Conservation (phyloP, 1,140 invertebrate species). For the Ganaspis sp. region DNA sequence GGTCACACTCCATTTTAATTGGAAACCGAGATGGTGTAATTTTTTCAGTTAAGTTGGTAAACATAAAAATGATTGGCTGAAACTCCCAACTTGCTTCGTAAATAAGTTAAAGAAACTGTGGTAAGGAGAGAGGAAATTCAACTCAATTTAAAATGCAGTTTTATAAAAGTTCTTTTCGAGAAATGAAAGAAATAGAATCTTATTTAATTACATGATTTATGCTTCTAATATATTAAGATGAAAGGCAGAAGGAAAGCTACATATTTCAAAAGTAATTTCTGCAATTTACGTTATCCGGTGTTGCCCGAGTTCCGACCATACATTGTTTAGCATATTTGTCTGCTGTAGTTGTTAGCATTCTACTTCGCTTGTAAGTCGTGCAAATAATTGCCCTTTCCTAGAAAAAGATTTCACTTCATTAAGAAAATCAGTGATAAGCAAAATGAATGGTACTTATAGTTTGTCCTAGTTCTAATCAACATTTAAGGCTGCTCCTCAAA, state of each 20-base stretch:
- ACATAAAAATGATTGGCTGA: background rate
- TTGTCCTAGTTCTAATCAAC: background rate
- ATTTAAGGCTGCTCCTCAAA: background rate
- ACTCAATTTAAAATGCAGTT: background rate
- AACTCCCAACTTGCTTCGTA: background rate
- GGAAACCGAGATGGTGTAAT: background rate
- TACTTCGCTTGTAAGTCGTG: conserved; percentile 30
- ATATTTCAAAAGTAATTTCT: conserved; percentile 46
- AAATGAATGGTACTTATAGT: background rate
- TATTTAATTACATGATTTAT: conserved; percentile 10
- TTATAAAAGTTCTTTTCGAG: background rate
- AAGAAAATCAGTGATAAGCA: background rate
- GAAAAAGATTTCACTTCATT: background rate
- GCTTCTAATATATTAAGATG: conserved; percentile 16
- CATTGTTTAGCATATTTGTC: conserved; percentile 50
- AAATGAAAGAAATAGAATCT: background rate
- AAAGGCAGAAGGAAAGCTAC: conserved; percentile 31
- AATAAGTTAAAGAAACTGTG: background rate
- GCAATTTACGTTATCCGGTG: conserved; percentile 46
- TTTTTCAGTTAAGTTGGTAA: background rate
- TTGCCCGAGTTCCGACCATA: conserved; percentile 41
- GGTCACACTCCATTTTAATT: background rate
- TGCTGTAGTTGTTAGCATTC: conserved; percentile 34
- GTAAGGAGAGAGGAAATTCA: background rate
- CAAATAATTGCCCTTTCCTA: background rate